Evolutionary conservation across 2,113 vertebrate genomes (phyloP).

Genomic region (Hydrolagus affinis): DNA sequence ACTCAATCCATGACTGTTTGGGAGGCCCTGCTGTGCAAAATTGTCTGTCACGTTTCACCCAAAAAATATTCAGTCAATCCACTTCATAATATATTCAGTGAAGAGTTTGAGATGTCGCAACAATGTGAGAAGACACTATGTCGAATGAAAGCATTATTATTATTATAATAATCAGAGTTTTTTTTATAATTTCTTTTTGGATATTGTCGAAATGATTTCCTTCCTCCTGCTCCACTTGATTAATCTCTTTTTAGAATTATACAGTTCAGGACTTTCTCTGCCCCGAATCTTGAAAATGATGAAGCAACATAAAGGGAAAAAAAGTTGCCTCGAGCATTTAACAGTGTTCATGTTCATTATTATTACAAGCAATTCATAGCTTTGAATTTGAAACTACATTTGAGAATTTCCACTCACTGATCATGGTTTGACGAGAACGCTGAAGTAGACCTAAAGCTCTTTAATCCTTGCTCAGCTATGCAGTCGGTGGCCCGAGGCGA

Average conservation of each 20-base stretch:
- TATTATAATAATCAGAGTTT: too few relatives aligned
- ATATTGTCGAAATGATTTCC: not conserved
- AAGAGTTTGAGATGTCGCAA: too few relatives aligned
- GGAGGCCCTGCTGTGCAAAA: too few relatives aligned
- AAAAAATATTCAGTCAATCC: too few relatives aligned
- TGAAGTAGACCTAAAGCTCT: not conserved
- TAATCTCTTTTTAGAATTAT: not conserved
- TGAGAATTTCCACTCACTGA: constrained; percentile 6
- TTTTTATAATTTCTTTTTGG: too few relatives aligned
- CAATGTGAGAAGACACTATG: too few relatives aligned
- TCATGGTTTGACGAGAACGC: not conserved
- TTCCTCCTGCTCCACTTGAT: not conserved
- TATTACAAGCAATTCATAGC: not conserved
- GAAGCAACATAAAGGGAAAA: not conserved
- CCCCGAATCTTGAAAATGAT: not conserved
- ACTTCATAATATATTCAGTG: too few relatives aligned
- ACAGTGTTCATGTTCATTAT: not conserved
- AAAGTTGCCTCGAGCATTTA: not conserved
- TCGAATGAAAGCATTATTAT: too few relatives aligned
- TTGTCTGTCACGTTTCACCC: too few relatives aligned
- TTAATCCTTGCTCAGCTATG: constrained; percentile 5
- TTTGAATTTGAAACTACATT: not conserved
- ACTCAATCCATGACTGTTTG: too few relatives aligned
- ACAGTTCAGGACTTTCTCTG: not conserved
- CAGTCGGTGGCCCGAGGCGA: not conserved